Conservation (phyloP, 2,797 vertebrate genomes). For the Pelobates cultripes region DNA sequence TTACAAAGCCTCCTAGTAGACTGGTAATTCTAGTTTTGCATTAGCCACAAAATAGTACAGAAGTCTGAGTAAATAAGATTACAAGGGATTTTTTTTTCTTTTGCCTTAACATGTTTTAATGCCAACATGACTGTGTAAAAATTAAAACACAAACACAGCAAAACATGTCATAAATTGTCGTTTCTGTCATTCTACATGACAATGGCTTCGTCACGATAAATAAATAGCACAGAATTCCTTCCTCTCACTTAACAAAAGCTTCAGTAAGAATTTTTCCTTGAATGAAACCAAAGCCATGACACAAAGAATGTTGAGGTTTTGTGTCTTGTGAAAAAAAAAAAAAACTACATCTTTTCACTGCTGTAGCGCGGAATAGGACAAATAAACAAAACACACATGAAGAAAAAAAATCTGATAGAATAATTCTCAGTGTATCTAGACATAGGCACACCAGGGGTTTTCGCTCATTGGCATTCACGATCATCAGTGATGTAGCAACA, state of each 20-base stretch:
- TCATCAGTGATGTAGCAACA: constrained; percentile 5
- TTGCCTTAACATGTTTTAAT: neutral
- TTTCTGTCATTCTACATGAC: constrained; percentile 45
- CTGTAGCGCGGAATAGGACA: neutral
- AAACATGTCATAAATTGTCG: constrained; percentile 26
- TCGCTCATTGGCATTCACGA: neutral
- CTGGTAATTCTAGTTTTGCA: neutral
- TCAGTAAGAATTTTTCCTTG: constrained; percentile 21
- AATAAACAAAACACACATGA: neutral
- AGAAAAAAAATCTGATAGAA: neutral
- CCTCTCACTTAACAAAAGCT: constrained; percentile 44
- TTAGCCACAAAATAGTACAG: neutral
- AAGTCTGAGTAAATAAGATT: constrained; percentile 1
- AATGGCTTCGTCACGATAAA: constrained; percentile 45
- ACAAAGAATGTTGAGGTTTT: constrained; percentile 38
- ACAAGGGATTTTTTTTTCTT: neutral
- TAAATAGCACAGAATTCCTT: constrained; percentile 48
- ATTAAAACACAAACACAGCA: neutral
- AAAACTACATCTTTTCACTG: constrained; percentile 10
- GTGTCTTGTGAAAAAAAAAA: constrained; percentile 1
- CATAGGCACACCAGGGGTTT: constrained; percentile 15
- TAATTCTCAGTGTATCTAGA: neutral
- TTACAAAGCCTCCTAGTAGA: neutral
- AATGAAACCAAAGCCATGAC: constrained; percentile 31
- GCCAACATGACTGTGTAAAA: constrained; percentile 9